Evolutionary conservation across 1,140 invertebrate species (phyloP), one percentile per base, ranked within the genome.

Genomic region (Aphis craccivora): DNA sequence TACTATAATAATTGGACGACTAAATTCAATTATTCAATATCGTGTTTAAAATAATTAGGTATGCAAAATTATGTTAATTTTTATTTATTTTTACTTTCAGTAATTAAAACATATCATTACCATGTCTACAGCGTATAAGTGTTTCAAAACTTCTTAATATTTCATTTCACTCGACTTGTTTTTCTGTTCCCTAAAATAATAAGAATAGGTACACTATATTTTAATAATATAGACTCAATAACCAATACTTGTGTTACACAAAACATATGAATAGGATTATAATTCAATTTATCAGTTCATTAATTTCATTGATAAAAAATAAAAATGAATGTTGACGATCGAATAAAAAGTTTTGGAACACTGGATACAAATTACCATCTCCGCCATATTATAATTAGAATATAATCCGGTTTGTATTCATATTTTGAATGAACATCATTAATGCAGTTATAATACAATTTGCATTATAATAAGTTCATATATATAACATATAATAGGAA

Each of bases 361-460:
- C 30, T 45, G 25, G 43, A 45, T 87, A 88, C n/a, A 48, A 51
- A 88, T 88, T 51, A 88, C 30, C 5, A 51, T 20, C 45, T 18
- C 20, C 6, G 35, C 6, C 14, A 51, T 51, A 51, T 35, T 22
- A 51, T 48, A n/a, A 43, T 35, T 51, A 43, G 25, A 8, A 48
- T 45, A n/a, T 87, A 87, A 86, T 86, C 43, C 43, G 25, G 48
- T 87, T 87, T 45, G 45, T 88, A 51, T 88, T 88, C 45, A 88
- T 20, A 51, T 87, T n/a, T 88, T 51, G 30, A 30, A 45, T 86
- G 4, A 30, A 6, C 43, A n/a, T 11, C 84, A 18, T 86, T 45
- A 86, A 88, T 35, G 45, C 45, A 51, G 45, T 35, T 35, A 88
- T 51, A 51, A 88, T 48, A 35, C 20, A 20, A 88, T 88, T 88